Evolutionary conservation across 2,797 vertebrate genomes (phyloP), one percentile per base, ranked within the genome.

Genomic region (Sebastolobus alascanus): DNA sequence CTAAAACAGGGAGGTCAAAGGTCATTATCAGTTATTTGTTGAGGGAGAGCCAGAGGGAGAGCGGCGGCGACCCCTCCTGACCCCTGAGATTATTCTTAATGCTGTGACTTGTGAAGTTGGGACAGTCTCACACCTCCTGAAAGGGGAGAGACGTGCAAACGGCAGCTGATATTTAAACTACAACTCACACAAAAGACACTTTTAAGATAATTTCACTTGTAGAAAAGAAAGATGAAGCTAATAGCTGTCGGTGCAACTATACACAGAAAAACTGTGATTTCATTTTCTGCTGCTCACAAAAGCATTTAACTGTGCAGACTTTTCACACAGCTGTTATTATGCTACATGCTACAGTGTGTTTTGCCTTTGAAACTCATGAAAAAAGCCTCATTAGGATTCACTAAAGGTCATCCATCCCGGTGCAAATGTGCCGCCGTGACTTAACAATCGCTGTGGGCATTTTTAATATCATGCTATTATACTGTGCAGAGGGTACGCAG

Each of bases 11-110:
- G 56, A 68, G 90, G 76, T 95, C 94, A 96, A 84, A 93, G 96
- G 96, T 97, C 93, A 93, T 93, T 95, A 92, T 94, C 94, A 95
- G 95, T 95, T 96, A 95, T 97, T 97, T 97, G 96, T 95, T 96
- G 94, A 96, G 83, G 93, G 94, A 95, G 90, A 95, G 93, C 93
- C 94, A 87, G 90, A 92, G 90, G 94, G 93, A 94, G 84, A 85
- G 66, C 88, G 91, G 88, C 82, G 68, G 79, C 90, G 95, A 96
- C 95, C 95, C 92, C 87, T 3, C 10, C 18, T 90, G 95, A 97
- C 96, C 96, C 79, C 73, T 40, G 77, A 92, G 93, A 94, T 90
- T 92, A 88, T 78, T 87, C 50, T 80, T 74, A 88, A 89, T 93
- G 94, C 74, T 77, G 88, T 93, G 94, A 91, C 91, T 79, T 73